These are phyloP conservation scores for Drosophila gunungcola DNA, from an alignment of 1,140 invertebrate genomes.

Conservation along the genomic window DNA sequence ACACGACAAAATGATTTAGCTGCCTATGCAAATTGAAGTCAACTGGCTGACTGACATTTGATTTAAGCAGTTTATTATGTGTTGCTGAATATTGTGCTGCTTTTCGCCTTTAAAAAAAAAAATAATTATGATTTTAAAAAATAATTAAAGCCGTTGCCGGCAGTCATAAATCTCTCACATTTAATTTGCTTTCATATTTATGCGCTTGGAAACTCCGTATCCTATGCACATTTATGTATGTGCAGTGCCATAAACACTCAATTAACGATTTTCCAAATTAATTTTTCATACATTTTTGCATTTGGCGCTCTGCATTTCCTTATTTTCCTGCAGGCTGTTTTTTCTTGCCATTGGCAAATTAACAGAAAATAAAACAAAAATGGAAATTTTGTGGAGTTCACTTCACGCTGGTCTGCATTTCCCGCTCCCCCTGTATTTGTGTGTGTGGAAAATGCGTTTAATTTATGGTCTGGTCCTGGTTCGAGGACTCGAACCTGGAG, in stretches of 20 bases:
- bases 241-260: conserved; percentile 79
- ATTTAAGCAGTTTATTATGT: conserved; percentile 48
- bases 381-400: conserved; percentile 54
- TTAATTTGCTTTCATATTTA: conserved; percentile 74
- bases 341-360: conserved; percentile 54
- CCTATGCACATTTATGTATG: conserved; percentile 32
- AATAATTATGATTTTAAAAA: conserved; percentile 33
- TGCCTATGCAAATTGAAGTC: conserved; percentile 81
- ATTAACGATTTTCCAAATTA: conserved; percentile 84
- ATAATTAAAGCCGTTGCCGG: conserved; percentile 48
- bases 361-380: conserved; percentile 76
- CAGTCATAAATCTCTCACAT: conserved; percentile 68
- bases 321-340: conserved; percentile 52
- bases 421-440: conserved; percentile 5
- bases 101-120: conserved; percentile 2
- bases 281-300: conserved; percentile 78
- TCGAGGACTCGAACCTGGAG: conserved; percentile 41
- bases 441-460: conserved; percentile 71
- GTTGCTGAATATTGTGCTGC: background rate
- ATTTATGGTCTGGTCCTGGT: conserved; percentile 65
- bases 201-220: conserved; percentile 54
- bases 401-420: conserved; percentile 21
- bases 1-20: conserved; percentile 83
- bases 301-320: conserved; percentile 62
- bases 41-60: conserved; percentile 80